Conservation (phyloP, 2,888 invertebrate genomes). For the Phyllotreta cruciferae region DNA sequence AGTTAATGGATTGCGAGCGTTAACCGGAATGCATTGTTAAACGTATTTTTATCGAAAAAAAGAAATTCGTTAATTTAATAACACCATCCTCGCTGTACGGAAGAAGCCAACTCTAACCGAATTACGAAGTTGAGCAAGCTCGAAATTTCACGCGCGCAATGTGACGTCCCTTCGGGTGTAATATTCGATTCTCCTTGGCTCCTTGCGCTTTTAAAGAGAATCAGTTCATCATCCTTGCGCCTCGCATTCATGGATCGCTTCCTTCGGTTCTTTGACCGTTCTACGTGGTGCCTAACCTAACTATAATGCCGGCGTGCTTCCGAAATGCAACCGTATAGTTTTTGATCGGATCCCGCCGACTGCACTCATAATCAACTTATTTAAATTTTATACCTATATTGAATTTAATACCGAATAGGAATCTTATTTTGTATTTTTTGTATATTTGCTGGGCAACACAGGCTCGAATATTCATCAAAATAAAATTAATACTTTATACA, state of each 20-base stretch:
- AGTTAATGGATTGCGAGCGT: background rate
- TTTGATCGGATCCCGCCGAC: background rate
- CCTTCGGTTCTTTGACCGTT: conserved; percentile 41
- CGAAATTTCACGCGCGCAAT: too few species aligned
- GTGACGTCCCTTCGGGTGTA: background rate
- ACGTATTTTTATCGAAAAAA: too few species aligned
- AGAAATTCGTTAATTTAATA: too few species aligned
- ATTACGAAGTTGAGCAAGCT: too few species aligned
- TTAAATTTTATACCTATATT: background rate
- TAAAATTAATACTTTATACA: too few species aligned
- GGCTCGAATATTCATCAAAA: too few species aligned
- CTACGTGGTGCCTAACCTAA: conserved; percentile 29
- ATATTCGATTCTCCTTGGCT: background rate
- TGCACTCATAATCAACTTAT: conserved; percentile 11
- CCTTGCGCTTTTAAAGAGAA: background rate
- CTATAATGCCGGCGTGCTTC: conserved; percentile 19
- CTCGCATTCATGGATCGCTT: conserved; percentile 30
- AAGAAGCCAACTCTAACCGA: too few species aligned
- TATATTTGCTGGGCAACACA: too few species aligned
- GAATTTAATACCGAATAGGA: background rate
- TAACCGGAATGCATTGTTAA: too few species aligned
- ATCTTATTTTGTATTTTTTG: too few species aligned
- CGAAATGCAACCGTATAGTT: conserved; percentile 15
- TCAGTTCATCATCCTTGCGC: conserved; percentile 4
- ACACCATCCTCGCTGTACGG: too few species aligned